These are phyloP conservation scores for Spea hammondii DNA, from an alignment of 2,797 vertebrate species.

Conservation along the genomic window DNA sequence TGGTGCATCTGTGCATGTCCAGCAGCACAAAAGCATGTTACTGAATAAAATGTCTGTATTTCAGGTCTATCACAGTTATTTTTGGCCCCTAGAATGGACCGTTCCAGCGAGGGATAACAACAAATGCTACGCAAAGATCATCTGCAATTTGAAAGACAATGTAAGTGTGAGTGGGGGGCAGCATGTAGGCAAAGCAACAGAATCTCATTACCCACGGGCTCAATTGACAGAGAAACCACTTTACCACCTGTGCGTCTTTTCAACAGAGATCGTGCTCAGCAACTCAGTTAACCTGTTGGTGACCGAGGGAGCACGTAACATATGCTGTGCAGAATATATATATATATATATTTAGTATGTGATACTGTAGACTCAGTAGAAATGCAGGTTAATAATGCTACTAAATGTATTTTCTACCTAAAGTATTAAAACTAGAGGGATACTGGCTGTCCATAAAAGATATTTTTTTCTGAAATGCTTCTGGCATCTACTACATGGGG, in stretches of 20 bases:
- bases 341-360: no score
- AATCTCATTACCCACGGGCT: background rate
- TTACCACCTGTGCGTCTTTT: background rate
- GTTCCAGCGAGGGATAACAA: conserved; percentile 77
- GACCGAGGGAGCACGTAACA: no score
- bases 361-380: no score
- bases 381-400: no score
- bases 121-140: conserved; percentile 80
- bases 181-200: background rate
- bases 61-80: conserved; percentile 79
- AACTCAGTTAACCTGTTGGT: background rate
- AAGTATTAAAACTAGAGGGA: no score
- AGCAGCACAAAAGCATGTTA: background rate
- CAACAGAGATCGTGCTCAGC: background rate
- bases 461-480: no score
- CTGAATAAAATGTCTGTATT: conserved; percentile 20
- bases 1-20: no score
- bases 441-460: no score
- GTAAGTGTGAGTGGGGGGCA: conserved; percentile 61
- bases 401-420: no score
- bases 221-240: background rate
- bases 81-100: conserved; percentile 82
- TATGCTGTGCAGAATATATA: no score
- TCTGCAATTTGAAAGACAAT: conserved; percentile 73
- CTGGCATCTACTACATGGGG: no score